phyloP scores from a whole-genome alignment of 2,113 vertebrate genomes.

The Dicentrarchus labrax region DNA sequence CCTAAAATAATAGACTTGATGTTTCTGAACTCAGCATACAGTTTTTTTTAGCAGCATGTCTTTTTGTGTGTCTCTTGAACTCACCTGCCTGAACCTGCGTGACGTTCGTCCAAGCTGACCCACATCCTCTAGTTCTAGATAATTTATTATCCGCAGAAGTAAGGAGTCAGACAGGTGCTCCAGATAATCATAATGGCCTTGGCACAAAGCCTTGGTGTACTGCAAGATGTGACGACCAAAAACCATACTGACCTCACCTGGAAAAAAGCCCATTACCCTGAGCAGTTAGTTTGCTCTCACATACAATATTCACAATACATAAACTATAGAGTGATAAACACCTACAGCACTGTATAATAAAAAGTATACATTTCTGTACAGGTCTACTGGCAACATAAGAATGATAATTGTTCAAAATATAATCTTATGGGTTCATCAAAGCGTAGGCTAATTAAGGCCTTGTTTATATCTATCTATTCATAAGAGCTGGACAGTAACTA shows the following conservation, averaged over 20 bases:
- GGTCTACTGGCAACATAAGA: background rate
- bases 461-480: background rate
- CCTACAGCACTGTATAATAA: background rate
- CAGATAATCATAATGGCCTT: constrained; percentile 88
- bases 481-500: background rate
- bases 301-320: constrained; percentile 4
- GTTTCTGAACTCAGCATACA: background rate
- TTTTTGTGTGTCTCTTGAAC: constrained; percentile 9
- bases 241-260: constrained; percentile 83
- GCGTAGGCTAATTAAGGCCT: background rate
- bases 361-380: background rate
- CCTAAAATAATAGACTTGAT: background rate
- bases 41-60: background rate
- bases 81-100: constrained; percentile 84
- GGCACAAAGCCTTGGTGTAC: constrained; percentile 84
- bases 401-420: no score
- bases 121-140: constrained; percentile 89
- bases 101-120: constrained; percentile 86
- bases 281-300: background rate
- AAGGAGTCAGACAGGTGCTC: constrained; percentile 85
- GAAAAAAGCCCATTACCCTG: constrained; percentile 16
- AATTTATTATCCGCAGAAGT: constrained; percentile 86
- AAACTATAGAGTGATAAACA: background rate
- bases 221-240: constrained; percentile 85
- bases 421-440: no score